A percentile compares a stretch with the other conserved stretches of the same genome.
phyloP scores from a whole-genome alignment of 2,888 invertebrate genomes.

The Hirtodrosophila trivittata region DNA sequence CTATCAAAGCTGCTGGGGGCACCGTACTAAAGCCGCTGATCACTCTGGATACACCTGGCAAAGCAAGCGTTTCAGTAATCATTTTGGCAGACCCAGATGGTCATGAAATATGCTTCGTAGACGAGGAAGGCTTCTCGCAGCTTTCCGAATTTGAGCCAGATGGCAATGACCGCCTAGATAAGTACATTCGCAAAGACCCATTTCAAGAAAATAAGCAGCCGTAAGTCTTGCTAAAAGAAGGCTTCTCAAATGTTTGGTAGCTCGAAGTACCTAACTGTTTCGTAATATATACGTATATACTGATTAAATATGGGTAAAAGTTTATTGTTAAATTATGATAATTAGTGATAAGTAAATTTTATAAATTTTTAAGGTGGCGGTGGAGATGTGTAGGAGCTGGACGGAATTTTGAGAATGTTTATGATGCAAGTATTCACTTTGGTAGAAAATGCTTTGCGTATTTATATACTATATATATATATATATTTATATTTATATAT shows the following conservation, averaged over 20 bases:
- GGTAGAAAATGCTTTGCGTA: no score
- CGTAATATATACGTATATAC: not conserved
- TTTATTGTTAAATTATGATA: no score
- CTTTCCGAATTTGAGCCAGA: constrained; percentile 93
- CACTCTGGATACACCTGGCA: constrained; percentile 98
- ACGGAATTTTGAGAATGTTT: no score
- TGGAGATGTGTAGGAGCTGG: no score
- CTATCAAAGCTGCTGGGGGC: constrained; percentile 88
- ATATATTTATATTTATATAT: no score
- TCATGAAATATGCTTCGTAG: constrained; percentile 99
- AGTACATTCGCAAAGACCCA: constrained; percentile 87
- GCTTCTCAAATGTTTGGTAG: not conserved
- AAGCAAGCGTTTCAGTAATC: constrained; percentile 97
- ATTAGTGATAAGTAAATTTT: no score
- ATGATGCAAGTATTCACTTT: no score
- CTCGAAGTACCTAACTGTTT: no score
- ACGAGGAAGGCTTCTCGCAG: constrained; percentile 96
- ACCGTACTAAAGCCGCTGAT: constrained; percentile 95
- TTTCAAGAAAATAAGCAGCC: constrained; percentile 75
- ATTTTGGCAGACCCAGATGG: constrained; percentile 98
- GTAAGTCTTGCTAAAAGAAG: not conserved
- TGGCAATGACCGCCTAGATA: constrained; percentile 91
- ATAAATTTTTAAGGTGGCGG: no score
- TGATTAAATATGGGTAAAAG: no score
- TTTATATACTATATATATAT: no score